A percentile compares a stretch with the other conserved stretches of the same genome.
phyloP scores from a whole-genome alignment of 2,797 vertebrate species.

The Falco berigora region DNA sequence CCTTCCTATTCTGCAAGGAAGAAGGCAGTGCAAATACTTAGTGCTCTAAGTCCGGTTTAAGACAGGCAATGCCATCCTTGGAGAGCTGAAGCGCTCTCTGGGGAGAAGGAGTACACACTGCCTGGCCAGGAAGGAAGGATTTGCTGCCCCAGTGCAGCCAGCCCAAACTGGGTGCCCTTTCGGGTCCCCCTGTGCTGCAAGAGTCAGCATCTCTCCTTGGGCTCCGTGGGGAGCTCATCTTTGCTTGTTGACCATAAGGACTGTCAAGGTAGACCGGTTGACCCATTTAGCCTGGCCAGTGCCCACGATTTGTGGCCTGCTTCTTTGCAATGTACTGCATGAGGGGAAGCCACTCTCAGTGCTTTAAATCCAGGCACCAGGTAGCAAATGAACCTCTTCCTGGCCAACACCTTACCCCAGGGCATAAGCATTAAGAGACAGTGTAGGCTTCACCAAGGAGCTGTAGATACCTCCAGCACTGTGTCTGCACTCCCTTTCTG shows the following conservation, averaged over 20 bases:
- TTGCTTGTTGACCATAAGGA: neutral
- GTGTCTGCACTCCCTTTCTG: neutral
- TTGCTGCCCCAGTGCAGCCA: neutral
- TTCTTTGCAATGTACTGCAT: neutral
- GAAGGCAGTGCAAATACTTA: neutral
- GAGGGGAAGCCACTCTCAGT: neutral
- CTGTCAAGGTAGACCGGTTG: neutral
- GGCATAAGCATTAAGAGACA: neutral
- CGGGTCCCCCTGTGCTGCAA: fast-evolving
- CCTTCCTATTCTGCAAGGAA: neutral
- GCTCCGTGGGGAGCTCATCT: neutral
- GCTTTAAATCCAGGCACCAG: neutral
- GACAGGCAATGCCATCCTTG: neutral
- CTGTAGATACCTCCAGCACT: neutral
- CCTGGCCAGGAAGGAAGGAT: neutral
- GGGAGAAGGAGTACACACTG: neutral
- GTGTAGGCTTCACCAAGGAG: neutral
- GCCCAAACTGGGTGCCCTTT: neutral
- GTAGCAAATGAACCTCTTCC: neutral
- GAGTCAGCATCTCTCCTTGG: neutral
- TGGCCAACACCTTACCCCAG: neutral
- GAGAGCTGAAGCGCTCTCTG: neutral
- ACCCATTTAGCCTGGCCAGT: neutral
- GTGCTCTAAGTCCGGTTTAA: neutral
- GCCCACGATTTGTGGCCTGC: neutral